These are phyloP conservation scores for Sarcophaga peregrina DNA, from an alignment of 1,140 invertebrate species.

Conservation along the genomic window DNA sequence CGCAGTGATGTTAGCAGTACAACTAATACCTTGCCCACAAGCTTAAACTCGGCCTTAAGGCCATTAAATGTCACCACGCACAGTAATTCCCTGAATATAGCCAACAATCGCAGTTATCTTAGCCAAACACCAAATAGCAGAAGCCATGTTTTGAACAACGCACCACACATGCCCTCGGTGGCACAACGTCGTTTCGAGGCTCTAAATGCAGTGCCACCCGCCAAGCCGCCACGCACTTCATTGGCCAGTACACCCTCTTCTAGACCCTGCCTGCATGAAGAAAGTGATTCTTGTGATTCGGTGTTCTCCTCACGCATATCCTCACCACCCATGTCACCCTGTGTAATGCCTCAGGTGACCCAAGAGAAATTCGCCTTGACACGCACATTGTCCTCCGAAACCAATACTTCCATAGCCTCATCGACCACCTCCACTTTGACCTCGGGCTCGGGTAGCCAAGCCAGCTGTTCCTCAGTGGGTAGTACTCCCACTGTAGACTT, in stretches of 20 bases:
- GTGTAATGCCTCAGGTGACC: constrained; percentile 50
- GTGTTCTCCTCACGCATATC: constrained; percentile 80
- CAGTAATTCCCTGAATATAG: constrained; percentile 39
- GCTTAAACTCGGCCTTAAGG: constrained; percentile 22
- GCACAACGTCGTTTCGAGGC: constrained; percentile 53
- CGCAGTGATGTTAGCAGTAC: constrained; percentile 20
- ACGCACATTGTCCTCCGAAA: constrained; percentile 73
- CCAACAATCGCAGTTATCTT: constrained; percentile 55
- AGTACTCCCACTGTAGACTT: constrained; percentile 70
- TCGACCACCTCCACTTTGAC: constrained; percentile 74
- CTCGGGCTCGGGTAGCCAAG: constrained; percentile 73
- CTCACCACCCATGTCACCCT: constrained; percentile 55
- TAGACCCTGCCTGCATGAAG: constrained; percentile 69
- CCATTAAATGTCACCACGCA: constrained; percentile 39
- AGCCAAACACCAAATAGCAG: constrained; percentile 28
- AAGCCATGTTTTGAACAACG: background rate
- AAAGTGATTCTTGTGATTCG: constrained; percentile 84
- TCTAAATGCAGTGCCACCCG: constrained; percentile 55
- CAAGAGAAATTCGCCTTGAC: constrained; percentile 68
- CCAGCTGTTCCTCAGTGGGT: constrained; percentile 74
- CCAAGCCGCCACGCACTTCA: constrained; percentile 65
- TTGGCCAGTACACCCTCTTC: constrained; percentile 45
- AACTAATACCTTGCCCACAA: background rate
- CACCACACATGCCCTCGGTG: constrained; percentile 20
- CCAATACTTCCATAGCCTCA: constrained; percentile 72